These are phyloP conservation scores for Chaetops frenatus DNA, from an alignment of 2,113 vertebrate species.

Conservation along the genomic window DNA sequence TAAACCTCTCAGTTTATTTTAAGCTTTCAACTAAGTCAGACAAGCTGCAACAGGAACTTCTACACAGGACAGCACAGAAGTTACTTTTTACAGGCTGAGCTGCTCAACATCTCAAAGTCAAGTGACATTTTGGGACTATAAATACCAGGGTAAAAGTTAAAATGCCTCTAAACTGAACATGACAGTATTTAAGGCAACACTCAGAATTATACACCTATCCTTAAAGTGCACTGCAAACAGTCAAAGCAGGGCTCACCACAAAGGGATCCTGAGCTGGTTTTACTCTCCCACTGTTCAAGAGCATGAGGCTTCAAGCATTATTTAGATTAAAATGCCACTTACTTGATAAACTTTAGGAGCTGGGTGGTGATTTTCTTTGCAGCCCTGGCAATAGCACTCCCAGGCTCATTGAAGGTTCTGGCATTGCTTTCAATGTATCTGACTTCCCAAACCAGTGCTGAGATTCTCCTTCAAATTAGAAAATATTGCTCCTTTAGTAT, in stretches of 20 bases:
- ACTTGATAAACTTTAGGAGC: constrained; percentile 93
- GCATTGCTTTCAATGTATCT: constrained; percentile 92
- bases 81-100: background rate
- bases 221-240: background rate
- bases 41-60: background rate
- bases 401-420: constrained; percentile 92
- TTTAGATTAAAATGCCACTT: constrained; percentile 39
- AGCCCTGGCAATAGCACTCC: constrained; percentile 90
- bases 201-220: background rate
- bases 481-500: background rate
- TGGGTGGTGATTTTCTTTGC: constrained; percentile 91
- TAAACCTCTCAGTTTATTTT: background rate
- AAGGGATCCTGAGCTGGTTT: background rate
- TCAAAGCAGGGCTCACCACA: background rate
- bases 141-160: background rate
- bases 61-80: background rate
- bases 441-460: constrained; percentile 93
- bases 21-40: background rate
- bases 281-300: no score
- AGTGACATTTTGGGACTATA: background rate
- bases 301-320: background rate
- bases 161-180: background rate
- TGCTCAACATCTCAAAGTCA: background rate
- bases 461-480: constrained; percentile 80
- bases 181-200: background rate